Base-by-base conservation (phyloP, 2,113 vertebrate species). In the Oxygymnocypris stewartii region DNA sequence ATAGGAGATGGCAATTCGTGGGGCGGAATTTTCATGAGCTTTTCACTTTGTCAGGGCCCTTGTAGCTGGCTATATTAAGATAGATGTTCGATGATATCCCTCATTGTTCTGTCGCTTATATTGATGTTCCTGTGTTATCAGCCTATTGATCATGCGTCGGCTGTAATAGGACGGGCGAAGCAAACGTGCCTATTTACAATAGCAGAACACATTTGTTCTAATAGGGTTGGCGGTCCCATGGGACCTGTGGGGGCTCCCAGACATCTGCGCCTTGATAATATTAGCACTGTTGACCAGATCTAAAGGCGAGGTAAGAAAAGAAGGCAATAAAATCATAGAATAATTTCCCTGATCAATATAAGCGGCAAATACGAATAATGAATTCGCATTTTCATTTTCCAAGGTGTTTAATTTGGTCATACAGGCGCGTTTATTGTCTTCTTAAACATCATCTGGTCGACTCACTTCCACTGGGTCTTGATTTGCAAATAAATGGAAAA, bases 61-160 rank as follows among this genome's bases (percentile, higher is more conserved):
- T 98, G 97, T 98, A 97, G 97, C 97, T 88, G 95, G 97, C 97
- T 99, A 97, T 99, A 99, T 99, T 99, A 99, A 99, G 98, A 99
- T 98, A 98, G 98, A 99, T 99, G 97, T 97, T 96, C 97, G 96
- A 99, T 99, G 98, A 99, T 99, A 99, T 97, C 97, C 97, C 96
- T 99, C 97, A 99, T 99, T 99, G 98, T 99, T 99, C 98, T 99
- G 98, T 99, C 98, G 97, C 97, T 98, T 98, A 98, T 98, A 99
- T 99, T 98, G 97, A 99, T 99, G 98, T 99, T 96, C 96, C 95
- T 94, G 97, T 96, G 97, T 99, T 99, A 99, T 99, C 98, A 98
- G 96, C 97, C 98, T 98, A 99, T 99, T 99, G 98, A 99, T 99
- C 98, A 99, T 96, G 96, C 97, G 97, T 98, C 97, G 96, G 95